Base-by-base conservation (phyloP, 2,888 invertebrate genomes). In the Homarus gammarus region DNA sequence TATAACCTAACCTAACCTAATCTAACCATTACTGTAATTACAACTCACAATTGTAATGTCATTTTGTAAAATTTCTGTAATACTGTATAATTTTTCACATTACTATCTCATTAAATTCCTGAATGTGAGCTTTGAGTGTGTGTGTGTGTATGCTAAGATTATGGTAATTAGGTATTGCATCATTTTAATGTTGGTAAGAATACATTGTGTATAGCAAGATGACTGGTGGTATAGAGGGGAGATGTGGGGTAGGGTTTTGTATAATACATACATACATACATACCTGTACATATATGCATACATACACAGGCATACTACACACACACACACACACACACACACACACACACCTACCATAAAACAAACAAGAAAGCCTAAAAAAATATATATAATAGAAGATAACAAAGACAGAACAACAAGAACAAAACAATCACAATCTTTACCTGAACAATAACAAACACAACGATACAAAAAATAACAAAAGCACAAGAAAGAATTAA, bases 191-290 rank as follows among this genome's bases (percentile, higher is more conserved):
- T n/a, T n/a, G n/a, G n/a, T n/a, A n/a, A n/a, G n/a, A n/a, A n/a
- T n/a, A n/a, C n/a, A n/a, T n/a, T n/a, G n/a, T n/a, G n/a, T n/a
- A n/a, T n/a, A n/a, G n/a, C n/a, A n/a, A n/a, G n/a, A n/a, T n/a
- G n/a, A n/a, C n/a, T n/a, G n/a, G n/a, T n/a, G n/a, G n/a, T n/a
- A n/a, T 49, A n/a, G n/a, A n/a, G n/a, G 49, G 8, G 49, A 12
- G 49, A 15, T 49, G 49, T 49, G 49, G 8, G 8, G 49, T 49
- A 15, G 49, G 8, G 49, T 49, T 8, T 31, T 31, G 31, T 31
- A n/a, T n/a, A n/a, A 56, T 18, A 44, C 44, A 73, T 6, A 73
- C 36, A 75, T 1, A 70, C 70, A 70, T 31, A 70, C 70, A 70
- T 31, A 64, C n/a, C 6, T 6, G 22, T 6, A 64, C n/a, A 31